Conservation (phyloP, 2,113 vertebrate genomes). For the Microcebus tavaratra region DNA sequence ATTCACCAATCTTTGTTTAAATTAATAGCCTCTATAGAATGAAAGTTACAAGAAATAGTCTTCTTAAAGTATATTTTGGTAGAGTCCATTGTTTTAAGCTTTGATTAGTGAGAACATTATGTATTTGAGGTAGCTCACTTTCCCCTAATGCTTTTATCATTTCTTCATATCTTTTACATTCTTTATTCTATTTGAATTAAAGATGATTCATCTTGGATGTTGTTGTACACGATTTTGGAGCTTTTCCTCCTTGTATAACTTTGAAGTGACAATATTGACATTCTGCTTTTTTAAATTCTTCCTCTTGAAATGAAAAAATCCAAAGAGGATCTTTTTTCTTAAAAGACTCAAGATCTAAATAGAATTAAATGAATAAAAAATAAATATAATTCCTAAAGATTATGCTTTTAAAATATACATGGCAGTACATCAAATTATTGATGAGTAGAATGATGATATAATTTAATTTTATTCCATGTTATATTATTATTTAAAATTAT, state of each 20-base stretch:
- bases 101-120: not conserved
- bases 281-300: not conserved
- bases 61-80: not conserved
- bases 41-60: not conserved
- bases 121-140: not conserved
- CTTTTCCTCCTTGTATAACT: not conserved
- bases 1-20: not conserved
- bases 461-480: not conserved
- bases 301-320: not conserved
- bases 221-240: not conserved
- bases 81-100: not conserved
- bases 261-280: not conserved
- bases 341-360: not conserved
- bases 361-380: slow-evolving; percentile 25
- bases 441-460: not conserved
- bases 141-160: not conserved
- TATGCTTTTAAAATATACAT: not conserved
- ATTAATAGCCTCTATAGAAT: not conserved
- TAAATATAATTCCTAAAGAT: not conserved
- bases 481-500: not conserved
- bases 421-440: not conserved
- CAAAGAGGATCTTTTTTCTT: not conserved
- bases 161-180: slow-evolving; percentile 31
- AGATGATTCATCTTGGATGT: not conserved
- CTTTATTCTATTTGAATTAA: not conserved